These are phyloP conservation scores for Parazoanthus swiftii DNA, from an alignment of 92 coral and sea anemone genomes.

Conservation along the genomic window DNA sequence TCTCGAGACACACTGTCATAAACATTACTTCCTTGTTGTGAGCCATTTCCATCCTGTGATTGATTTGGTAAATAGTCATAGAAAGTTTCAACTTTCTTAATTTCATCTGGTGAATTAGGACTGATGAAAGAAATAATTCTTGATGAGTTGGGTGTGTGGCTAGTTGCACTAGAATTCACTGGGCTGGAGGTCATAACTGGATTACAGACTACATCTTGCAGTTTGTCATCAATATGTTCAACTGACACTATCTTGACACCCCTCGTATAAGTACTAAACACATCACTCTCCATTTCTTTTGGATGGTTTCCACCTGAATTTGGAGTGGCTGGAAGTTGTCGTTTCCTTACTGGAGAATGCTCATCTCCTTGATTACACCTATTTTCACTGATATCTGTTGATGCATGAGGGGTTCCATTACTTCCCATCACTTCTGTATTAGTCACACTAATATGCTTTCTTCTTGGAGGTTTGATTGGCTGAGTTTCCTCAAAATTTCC, in stretches of 20 bases:
- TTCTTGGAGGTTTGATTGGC: slow-evolving; percentile 39
- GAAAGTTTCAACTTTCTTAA: slow-evolving; percentile 62
- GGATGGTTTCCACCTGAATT: neutral
- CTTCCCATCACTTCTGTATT: neutral
- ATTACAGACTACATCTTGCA: slow-evolving; percentile 71
- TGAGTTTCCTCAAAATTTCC: neutral
- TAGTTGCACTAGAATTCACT: neutral
- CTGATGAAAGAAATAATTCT: slow-evolving; percentile 37
- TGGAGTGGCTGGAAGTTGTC: slow-evolving; percentile 25
- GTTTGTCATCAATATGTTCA: slow-evolving; percentile 39
- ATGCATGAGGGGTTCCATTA: neutral
- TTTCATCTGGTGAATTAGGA: slow-evolving; percentile 19
- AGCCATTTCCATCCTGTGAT: neutral
- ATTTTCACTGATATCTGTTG: neutral
- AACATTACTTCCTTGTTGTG: neutral
- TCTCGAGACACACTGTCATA: slow-evolving; percentile 28
- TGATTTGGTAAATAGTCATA: slow-evolving; percentile 63
- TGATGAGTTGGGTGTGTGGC: slow-evolving; percentile 23
- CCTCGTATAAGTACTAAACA: neutral
- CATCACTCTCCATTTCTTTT: neutral
- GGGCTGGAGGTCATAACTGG: slow-evolving; percentile 85
- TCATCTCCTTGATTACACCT: neutral
- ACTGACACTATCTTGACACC: slow-evolving; percentile 28
- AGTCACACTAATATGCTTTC: neutral
- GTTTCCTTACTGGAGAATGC: neutral